Conservation (phyloP, 1,140 invertebrate genomes). For the Euschistus heros region DNA sequence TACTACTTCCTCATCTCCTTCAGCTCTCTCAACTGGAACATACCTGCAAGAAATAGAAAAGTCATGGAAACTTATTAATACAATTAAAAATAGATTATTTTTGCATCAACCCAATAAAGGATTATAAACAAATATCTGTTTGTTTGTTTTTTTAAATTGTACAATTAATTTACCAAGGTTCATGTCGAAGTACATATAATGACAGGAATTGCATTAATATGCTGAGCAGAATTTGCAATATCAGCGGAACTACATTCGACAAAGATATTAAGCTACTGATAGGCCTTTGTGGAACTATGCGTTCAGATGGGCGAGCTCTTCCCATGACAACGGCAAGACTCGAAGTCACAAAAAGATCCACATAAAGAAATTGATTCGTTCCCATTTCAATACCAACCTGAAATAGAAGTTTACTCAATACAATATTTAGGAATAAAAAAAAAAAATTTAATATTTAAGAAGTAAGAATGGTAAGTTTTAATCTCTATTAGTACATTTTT, state of each 20-base stretch:
- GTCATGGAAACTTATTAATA: not conserved
- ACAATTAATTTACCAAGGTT: slow-evolving; percentile 37
- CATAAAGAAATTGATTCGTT: slow-evolving; percentile 72
- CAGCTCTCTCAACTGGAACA: slow-evolving; percentile 22
- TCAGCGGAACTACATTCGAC: slow-evolving; percentile 46
- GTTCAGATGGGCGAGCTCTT: slow-evolving; percentile 37
- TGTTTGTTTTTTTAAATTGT: not conserved
- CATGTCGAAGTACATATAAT: slow-evolving; percentile 38
- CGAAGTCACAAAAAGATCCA: slow-evolving; percentile 72
- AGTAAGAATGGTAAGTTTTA: not conserved
- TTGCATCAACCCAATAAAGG: no score
- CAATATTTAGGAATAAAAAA: no score
- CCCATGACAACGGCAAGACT: slow-evolving; percentile 67
- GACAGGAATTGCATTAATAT: slow-evolving; percentile 39
- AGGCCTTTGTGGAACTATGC: slow-evolving; percentile 32
- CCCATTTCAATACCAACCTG: slow-evolving; percentile 42
- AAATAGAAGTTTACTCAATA: slow-evolving; percentile 6
- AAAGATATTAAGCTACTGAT: slow-evolving; percentile 33
- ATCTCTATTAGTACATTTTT: not conserved
- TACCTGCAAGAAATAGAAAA: slow-evolving; percentile 24
- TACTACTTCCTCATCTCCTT: slow-evolving; percentile 44
- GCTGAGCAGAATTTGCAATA: slow-evolving; percentile 43
- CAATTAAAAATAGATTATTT: no score
- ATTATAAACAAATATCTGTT: no score
- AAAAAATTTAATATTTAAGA: no score